Percentiles rank a stretch among this genome's conserved stretches.
Evolutionary conservation across 1,140 invertebrate species (phyloP).

Genomic region (Spodoptera litura): DNA sequence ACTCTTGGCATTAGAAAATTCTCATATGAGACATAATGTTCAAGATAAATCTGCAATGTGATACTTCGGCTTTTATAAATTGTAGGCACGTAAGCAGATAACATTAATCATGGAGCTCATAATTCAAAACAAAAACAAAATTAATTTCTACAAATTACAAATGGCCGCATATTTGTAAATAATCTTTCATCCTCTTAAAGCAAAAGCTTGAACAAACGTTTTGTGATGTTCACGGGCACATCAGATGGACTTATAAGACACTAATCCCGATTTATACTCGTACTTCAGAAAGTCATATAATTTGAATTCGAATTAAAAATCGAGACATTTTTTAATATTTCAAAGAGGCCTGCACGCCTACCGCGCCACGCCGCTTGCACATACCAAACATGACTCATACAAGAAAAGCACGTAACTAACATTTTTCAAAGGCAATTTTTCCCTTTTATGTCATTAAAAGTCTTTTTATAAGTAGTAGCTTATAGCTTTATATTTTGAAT

Average conservation of each 20-base stretch:
- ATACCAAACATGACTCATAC: constrained; percentile 48
- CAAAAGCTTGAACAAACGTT: constrained; percentile 72
- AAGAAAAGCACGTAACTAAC: constrained; percentile 38
- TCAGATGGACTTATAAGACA: constrained; percentile 69
- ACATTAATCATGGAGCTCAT: constrained; percentile 9
- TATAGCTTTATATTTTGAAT: background rate
- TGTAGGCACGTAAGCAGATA: background rate
- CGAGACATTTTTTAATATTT: constrained; percentile 71
- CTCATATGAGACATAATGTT: constrained; percentile 5
- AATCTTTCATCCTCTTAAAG: constrained; percentile 68
- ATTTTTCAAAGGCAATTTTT: background rate
- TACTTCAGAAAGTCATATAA: constrained; percentile 73
- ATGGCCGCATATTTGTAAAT: constrained; percentile 53
- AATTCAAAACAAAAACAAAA: constrained; percentile 31
- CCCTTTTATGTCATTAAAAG: background rate
- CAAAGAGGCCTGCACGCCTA: constrained; percentile 57
- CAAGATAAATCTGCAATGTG: constrained; percentile 25
- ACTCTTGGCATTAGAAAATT: constrained; percentile 37
- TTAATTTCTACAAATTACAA: constrained; percentile 52
- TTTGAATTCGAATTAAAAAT: constrained; percentile 78
- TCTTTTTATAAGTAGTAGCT: too few relatives aligned
- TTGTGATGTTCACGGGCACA: constrained; percentile 66
- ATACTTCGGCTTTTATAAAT: background rate
- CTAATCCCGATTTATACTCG: constrained; percentile 76
- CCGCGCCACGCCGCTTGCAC: constrained; percentile 17